These are phyloP conservation scores for Brenthis daphne DNA, from an alignment of 2,888 invertebrate genomes.

Conservation along the genomic window DNA sequence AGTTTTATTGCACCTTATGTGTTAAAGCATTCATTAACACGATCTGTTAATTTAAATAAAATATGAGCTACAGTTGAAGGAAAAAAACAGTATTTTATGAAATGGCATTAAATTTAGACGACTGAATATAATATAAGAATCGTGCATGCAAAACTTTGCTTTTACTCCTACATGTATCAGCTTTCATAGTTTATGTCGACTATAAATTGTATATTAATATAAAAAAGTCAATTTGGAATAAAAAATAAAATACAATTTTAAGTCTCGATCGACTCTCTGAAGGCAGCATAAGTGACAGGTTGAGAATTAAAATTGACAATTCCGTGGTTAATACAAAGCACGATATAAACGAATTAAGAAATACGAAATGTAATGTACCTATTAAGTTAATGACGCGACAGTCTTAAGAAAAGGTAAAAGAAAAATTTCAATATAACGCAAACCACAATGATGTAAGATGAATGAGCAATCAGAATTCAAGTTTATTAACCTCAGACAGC, in stretches of 20 bases:
- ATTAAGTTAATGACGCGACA: conserved; percentile 57
- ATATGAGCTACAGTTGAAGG: conserved; percentile 16
- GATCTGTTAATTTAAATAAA: conserved; percentile 26
- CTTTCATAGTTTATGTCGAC: conserved; percentile 18
- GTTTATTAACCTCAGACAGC: conserved; percentile 74
- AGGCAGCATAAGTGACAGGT: conserved; percentile 4
- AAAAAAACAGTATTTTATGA: conserved; percentile 22
- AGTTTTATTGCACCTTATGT: conserved; percentile 25
- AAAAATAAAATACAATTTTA: background rate
- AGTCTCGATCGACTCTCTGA: conserved; percentile 3
- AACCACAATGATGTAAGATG: conserved; percentile 79
- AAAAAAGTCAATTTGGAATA: conserved; percentile 7
- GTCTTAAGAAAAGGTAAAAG: conserved; percentile 58
- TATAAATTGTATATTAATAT: conserved; percentile 21
- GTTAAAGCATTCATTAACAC: conserved; percentile 25
- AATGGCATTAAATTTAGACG: conserved; percentile 21
- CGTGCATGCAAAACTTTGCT: conserved; percentile 19
- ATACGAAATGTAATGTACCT: conserved; percentile 51
- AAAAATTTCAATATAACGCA: conserved; percentile 54
- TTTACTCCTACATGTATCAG: conserved; percentile 20
- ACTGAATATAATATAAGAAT: conserved; percentile 13
- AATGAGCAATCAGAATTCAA: conserved; percentile 77
- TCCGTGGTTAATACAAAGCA: conserved; percentile 34
- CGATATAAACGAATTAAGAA: conserved; percentile 48
- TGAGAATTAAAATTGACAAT: conserved; percentile 39